Evolutionary conservation across 2,113 vertebrate species (phyloP), one percentile per base, ranked within the genome.

Genomic region (Hemiscyllium ocellatum): DNA sequence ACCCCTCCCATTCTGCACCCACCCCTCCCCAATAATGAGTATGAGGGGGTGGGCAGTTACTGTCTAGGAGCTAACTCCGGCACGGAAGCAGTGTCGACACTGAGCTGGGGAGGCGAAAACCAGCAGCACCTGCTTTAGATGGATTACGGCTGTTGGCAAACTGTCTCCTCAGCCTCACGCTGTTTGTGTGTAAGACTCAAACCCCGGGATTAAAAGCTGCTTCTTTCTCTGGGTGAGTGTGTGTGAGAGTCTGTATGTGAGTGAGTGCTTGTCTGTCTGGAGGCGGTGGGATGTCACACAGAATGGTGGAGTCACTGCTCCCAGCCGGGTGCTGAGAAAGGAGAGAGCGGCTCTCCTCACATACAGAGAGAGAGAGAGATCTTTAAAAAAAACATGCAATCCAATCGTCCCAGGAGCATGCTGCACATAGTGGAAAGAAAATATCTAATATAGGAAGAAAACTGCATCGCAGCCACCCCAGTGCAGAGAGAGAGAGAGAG

Each of bases 361-460:
- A 15, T 15, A 66, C 4, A 66, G 89, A 93, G 87, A 90, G 87
- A 91, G 87, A 91, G 87, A 87, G 86, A 56, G 86, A 91, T 4
- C 89, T 93, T 24, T 85, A 66, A 91, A 91, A 91, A 93, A 93
- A 91, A 33, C 65, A 93, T 93, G 89, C 89, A 93, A 93, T 68
- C 89, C 89, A 93, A 93, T 93, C 89, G 89, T 93, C 89, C 89
- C 89, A 93, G 89, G 89, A 93, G 89, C 56, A 66, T 93, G 61
- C 89, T 93, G 56, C 61, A 93, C 66, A 93, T 66, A 93, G 89
- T 93, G 89, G 89, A 93, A 93, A 93, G 89, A 93, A 93, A 93
- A 93, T 93, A 93, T 93, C 66, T 93, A 93, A 93, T 93, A 93
- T 68, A 93, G 61, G 89, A 66, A 93, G 89, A 93, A 93, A 66